Evolutionary conservation across 2,113 vertebrate genomes (phyloP).

Genomic region (Siphamia tubifer): DNA sequence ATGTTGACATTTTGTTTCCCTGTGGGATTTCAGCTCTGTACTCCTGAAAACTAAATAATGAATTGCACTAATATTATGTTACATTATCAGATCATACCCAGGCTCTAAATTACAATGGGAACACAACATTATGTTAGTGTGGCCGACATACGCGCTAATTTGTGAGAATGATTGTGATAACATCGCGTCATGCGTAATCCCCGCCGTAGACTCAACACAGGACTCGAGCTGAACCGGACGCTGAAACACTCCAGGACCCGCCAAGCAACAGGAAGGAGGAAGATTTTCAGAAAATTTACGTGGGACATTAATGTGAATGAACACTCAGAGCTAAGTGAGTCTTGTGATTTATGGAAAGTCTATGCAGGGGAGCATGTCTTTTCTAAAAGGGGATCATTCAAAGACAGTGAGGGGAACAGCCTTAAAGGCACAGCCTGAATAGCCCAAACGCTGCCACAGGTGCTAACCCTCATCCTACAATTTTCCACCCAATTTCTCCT

Average conservation of each 20-base stretch:
- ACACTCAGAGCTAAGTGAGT: slow-evolving; percentile 59
- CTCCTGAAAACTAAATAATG: slow-evolving; percentile 59
- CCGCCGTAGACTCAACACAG: slow-evolving; percentile 63
- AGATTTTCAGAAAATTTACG: slow-evolving; percentile 51
- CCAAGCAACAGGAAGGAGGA: slow-evolving; percentile 11
- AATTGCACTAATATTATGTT: slow-evolving; percentile 67
- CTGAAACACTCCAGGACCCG: slow-evolving; percentile 19
- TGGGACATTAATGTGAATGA: slow-evolving; percentile 57
- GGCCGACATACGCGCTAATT: slow-evolving; percentile 56
- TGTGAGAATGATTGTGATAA: slow-evolving; percentile 63
- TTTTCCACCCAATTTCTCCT: slow-evolving; percentile 58
- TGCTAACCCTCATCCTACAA: slow-evolving; percentile 38
- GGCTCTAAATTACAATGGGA: slow-evolving; percentile 45
- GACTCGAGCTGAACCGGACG: slow-evolving; percentile 37
- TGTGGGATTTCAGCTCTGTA: slow-evolving; percentile 59
- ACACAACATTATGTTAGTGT: slow-evolving; percentile 52
- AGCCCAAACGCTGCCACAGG: slow-evolving; percentile 27
- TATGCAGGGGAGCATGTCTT: slow-evolving; percentile 29
- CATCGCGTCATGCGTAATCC: slow-evolving; percentile 45
- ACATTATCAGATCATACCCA: slow-evolving; percentile 61
- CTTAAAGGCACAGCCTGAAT: slow-evolving; percentile 8
- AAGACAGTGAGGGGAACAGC: slow-evolving; percentile 43
- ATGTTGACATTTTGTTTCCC: slow-evolving; percentile 63
- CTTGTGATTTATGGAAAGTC: slow-evolving; percentile 58
- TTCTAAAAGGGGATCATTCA: slow-evolving; percentile 40